A percentile compares a stretch with the other conserved stretches of the same genome.
These are phyloP conservation scores for Mesaphorura yosii DNA, from an alignment of 1,140 invertebrate species.

Conservation along the genomic window DNA sequence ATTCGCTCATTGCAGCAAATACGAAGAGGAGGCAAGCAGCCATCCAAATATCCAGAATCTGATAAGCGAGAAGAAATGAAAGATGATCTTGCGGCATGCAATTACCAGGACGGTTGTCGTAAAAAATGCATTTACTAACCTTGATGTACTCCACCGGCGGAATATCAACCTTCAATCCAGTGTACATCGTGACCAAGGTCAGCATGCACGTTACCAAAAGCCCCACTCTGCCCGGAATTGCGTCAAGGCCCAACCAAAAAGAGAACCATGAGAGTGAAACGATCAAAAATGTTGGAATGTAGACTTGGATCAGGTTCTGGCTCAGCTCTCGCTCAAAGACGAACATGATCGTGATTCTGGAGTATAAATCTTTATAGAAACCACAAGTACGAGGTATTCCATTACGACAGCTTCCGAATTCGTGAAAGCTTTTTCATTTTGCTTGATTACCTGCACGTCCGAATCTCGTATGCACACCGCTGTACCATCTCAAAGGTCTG, in stretches of 20 bases:
- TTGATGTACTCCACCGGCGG: slow-evolving; percentile 69
- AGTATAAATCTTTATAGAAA: slow-evolving; percentile 50
- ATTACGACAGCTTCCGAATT: neutral
- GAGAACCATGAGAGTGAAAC: slow-evolving; percentile 81
- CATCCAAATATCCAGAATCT: slow-evolving; percentile 75
- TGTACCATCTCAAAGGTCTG: neutral
- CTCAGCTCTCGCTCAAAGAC: slow-evolving; percentile 71
- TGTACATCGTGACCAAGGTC: slow-evolving; percentile 73
- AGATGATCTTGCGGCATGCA: neutral
- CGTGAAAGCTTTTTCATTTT: neutral
- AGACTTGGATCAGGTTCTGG: slow-evolving; percentile 75
- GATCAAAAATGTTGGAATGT: slow-evolving; percentile 70
- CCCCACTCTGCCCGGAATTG: slow-evolving; percentile 67
- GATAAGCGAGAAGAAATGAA: slow-evolving; percentile 26
- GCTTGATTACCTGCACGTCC: neutral
- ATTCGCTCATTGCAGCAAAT: slow-evolving; percentile 68
- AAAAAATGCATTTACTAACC: neutral
- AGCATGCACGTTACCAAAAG: slow-evolving; percentile 70
- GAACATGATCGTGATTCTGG: slow-evolving; percentile 59
- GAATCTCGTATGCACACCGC: neutral
- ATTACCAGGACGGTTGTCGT: neutral
- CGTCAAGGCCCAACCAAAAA: slow-evolving; percentile 73
- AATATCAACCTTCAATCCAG: slow-evolving; percentile 61
- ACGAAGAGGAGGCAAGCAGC: slow-evolving; percentile 77
- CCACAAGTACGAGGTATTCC: neutral